Percentiles rank a stretch among this genome's conserved stretches.
Evolutionary conservation across 2,113 vertebrate genomes (phyloP).

Genomic region (Lonchura striata): DNA sequence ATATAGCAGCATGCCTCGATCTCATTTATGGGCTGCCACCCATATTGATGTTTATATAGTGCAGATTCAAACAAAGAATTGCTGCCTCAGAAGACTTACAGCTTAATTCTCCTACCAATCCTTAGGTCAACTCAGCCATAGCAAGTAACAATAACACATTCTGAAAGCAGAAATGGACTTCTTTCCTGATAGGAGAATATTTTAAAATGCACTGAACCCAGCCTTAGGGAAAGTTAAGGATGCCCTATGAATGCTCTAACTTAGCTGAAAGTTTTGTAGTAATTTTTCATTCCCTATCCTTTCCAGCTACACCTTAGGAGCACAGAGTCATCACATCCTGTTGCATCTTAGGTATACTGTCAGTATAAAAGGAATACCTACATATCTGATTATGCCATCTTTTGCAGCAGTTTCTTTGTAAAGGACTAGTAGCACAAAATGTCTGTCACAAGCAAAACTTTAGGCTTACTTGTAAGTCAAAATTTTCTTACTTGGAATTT

Average conservation of each 20-base stretch:
- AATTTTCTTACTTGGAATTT: neutral
- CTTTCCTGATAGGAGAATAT: neutral
- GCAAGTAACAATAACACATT: neutral
- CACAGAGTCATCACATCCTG: neutral
- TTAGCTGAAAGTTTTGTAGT: neutral
- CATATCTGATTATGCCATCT: neutral
- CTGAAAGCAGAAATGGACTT: neutral
- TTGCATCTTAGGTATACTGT: neutral
- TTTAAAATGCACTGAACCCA: neutral
- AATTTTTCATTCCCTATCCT: neutral
- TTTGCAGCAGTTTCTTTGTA: neutral
- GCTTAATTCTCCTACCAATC: constrained; percentile 17
- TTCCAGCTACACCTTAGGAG: neutral
- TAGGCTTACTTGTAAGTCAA: neutral
- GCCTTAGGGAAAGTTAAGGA: neutral
- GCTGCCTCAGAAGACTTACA: neutral
- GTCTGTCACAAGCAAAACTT: neutral
- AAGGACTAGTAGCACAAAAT: neutral
- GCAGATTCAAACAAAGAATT: constrained; percentile 8
- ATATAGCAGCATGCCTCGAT: neutral
- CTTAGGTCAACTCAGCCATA: neutral
- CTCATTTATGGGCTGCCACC: constrained; percentile 25
- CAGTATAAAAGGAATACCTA: neutral
- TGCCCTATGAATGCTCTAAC: neutral
- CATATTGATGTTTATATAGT: constrained; percentile 20